Conservation (phyloP, 2,797 vertebrate species). For the Ptychobarbus kaznakovi region DNA sequence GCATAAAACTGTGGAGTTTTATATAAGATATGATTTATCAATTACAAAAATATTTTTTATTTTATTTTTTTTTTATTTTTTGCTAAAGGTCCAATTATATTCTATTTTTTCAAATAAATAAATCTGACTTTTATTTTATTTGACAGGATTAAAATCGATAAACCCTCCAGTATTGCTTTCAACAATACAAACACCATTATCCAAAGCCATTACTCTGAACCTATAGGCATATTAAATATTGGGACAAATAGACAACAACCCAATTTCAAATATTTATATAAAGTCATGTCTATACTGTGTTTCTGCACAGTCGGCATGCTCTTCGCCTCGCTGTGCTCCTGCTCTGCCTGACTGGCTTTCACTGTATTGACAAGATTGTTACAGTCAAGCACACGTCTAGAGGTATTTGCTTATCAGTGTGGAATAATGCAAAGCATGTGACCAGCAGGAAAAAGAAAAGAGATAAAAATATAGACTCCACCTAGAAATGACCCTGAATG, state of each 20-base stretch:
- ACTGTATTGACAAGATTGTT: slow-evolving; percentile 22
- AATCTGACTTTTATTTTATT: not conserved
- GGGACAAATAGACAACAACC: not conserved
- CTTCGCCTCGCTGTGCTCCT: not conserved
- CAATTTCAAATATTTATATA: not conserved
- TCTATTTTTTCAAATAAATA: not conserved
- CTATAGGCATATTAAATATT: not conserved
- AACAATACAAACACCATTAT: not conserved
- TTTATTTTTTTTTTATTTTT: too few species aligned
- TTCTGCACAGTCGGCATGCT: not conserved
- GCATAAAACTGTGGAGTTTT: not conserved
- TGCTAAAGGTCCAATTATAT: not conserved
- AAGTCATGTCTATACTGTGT: not conserved
- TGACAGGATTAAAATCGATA: not conserved
- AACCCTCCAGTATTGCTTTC: not conserved
- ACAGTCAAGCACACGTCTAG: slow-evolving; percentile 33
- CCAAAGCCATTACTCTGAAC: not conserved
- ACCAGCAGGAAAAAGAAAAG: slow-evolving; percentile 16
- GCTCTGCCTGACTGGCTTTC: slow-evolving; percentile 3
- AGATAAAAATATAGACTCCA: slow-evolving; percentile 31
- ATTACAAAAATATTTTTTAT: too few species aligned
- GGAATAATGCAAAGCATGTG: slow-evolving; percentile 29
- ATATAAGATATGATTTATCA: not conserved
- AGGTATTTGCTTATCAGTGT: slow-evolving; percentile 16
- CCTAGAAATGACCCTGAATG: not conserved